These are phyloP conservation scores for Agraylea sexmaculata DNA, from an alignment of 1,140 invertebrate genomes.

Conservation along the genomic window DNA sequence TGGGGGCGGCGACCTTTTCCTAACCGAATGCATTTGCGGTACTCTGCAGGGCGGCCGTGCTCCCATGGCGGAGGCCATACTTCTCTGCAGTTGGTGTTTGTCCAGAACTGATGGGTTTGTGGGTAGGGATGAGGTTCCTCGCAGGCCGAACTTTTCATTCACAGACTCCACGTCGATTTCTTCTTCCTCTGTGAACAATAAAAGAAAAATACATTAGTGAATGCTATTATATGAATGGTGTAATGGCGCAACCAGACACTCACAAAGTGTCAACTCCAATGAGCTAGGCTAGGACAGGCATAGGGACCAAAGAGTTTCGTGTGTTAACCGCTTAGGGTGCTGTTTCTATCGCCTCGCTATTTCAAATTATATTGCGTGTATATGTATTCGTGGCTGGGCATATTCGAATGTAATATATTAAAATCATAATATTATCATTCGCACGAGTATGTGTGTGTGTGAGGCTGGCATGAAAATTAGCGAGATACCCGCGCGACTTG, in stretches of 20 bases:
- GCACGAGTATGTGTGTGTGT: too few species aligned
- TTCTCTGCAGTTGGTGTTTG: slow-evolving; percentile 47
- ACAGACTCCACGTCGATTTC: slow-evolving; percentile 72
- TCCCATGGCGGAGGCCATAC: slow-evolving; percentile 38
- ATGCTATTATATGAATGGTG: not conserved
- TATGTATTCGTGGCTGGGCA: too few species aligned
- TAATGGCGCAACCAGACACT: not conserved
- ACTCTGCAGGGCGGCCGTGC: slow-evolving; percentile 27
- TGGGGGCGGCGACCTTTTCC: slow-evolving; percentile 20
- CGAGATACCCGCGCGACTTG: too few species aligned
- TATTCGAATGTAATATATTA: too few species aligned
- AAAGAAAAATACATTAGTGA: slow-evolving; percentile 9
- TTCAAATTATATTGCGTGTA: too few species aligned
- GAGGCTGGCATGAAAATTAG: too few species aligned
- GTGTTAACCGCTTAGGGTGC: too few species aligned
- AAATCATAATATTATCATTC: too few species aligned
- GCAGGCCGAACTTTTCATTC: slow-evolving; percentile 41
- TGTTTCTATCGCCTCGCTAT: too few species aligned
- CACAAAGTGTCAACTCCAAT: not conserved
- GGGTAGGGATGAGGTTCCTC: slow-evolving; percentile 38
- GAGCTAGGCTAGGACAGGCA: too few species aligned
- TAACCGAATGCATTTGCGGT: slow-evolving; percentile 26
- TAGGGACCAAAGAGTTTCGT: too few species aligned
- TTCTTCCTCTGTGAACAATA: slow-evolving; percentile 47
- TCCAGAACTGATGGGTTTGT: slow-evolving; percentile 51